Conservation (phyloP, 2,888 invertebrate species). For the Ichneumoninae sp. region DNA sequence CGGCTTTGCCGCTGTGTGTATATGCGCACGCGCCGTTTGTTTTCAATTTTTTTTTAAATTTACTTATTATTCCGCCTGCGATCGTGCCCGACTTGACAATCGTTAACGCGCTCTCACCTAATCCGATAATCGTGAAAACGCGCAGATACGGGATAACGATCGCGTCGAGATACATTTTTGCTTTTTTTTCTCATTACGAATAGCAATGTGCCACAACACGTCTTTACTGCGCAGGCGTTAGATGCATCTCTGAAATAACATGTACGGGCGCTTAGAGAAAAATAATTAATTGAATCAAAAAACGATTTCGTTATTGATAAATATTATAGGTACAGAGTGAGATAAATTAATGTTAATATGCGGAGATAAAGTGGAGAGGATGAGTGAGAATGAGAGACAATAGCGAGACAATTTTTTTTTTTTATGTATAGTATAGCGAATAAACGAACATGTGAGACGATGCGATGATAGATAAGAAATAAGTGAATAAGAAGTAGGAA, state of each 20-base stretch:
- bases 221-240: constrained; percentile 53
- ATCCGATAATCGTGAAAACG: constrained; percentile 37
- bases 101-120: constrained; percentile 38
- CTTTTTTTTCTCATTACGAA: constrained; percentile 11
- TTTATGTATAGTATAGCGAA: constrained; percentile 9
- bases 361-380: constrained; percentile 19
- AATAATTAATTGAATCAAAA: constrained; percentile 35
- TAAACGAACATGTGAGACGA: constrained; percentile 34
- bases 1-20: constrained; percentile 33
- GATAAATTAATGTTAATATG: constrained; percentile 54
- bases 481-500: constrained; percentile 33
- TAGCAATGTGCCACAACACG: constrained; percentile 35
- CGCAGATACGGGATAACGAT: constrained; percentile 32
- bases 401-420: constrained; percentile 47
- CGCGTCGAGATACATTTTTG: constrained; percentile 4
- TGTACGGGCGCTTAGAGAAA: constrained; percentile 51
- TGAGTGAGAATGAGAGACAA: constrained; percentile 53
- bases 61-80: constrained; percentile 21
- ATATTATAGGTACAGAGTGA: constrained; percentile 37
- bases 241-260: constrained; percentile 63
- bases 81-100: constrained; percentile 54
- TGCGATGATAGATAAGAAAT: constrained; percentile 35
- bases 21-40: constrained; percentile 32
- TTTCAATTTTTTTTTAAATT: not conserved
- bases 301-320: constrained; percentile 22